These are phyloP conservation scores for Seriola aureovittata DNA, from an alignment of 2,113 vertebrate species.

Conservation along the genomic window DNA sequence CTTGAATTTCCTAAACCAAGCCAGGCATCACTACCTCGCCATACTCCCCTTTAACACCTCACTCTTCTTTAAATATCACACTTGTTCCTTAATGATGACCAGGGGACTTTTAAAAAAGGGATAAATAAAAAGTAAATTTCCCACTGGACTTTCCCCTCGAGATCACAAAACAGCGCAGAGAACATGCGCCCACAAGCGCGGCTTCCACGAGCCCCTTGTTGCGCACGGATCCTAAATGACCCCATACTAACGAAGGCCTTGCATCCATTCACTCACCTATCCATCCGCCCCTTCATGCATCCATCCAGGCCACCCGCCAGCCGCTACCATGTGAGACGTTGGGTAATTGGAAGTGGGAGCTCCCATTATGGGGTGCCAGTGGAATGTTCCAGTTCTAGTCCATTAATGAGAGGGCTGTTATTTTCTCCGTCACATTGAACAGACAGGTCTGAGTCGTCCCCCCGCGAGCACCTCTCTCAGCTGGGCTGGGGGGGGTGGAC, in stretches of 20 bases:
- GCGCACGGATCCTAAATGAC: constrained; percentile 34
- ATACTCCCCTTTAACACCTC: constrained; percentile 62
- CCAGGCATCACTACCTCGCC: constrained; percentile 62
- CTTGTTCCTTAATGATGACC: constrained; percentile 69
- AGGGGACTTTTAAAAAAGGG: constrained; percentile 64
- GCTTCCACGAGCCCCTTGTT: constrained; percentile 45
- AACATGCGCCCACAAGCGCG: constrained; percentile 2
- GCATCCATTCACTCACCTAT: constrained; percentile 61
- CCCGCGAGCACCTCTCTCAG: constrained; percentile 39
- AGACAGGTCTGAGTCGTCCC: constrained; percentile 47
- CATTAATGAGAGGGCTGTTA: constrained; percentile 67
- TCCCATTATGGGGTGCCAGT: constrained; percentile 75
- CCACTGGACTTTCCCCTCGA: constrained; percentile 42
- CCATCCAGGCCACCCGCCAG: constrained; percentile 62
- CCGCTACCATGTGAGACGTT: constrained; percentile 49
- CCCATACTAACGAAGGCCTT: constrained; percentile 54
- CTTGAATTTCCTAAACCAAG: constrained; percentile 74
- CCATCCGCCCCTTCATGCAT: constrained; percentile 59
- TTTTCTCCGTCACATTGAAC: constrained; percentile 50
- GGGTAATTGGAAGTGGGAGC: constrained; percentile 75
- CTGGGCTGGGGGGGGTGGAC: constrained; percentile 25
- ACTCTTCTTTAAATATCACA: constrained; percentile 72
- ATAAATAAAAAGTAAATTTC: constrained; percentile 57
- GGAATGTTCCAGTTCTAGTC: constrained; percentile 70
- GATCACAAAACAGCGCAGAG: constrained; percentile 19